Evolutionary conservation across 2,113 vertebrate genomes (phyloP).

Genomic region (Thalassoma bifasciatum): DNA sequence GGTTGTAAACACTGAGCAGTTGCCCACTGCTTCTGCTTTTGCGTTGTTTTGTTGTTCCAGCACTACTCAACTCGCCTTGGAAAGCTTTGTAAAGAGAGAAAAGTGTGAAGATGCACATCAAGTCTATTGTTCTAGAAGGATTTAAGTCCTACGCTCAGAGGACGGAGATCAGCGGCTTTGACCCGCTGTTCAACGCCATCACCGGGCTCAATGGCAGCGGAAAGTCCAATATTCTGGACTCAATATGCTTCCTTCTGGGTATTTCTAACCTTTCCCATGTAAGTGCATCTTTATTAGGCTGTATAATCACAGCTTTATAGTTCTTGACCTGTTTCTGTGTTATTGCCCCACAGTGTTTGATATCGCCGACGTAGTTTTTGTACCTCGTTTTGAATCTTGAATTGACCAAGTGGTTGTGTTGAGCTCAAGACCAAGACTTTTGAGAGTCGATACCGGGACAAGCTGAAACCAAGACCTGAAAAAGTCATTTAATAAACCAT

Average conservation of each 20-base stretch:
- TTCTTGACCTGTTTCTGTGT: neutral
- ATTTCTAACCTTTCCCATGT: conserved; percentile 93
- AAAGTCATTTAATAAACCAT: too few relatives aligned
- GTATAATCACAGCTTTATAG: rapidly evolving
- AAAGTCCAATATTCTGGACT: conserved; percentile 96
- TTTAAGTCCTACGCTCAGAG: conserved; percentile 97
- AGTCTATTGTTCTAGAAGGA: conserved; percentile 92
- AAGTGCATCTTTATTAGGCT: conserved; percentile 36
- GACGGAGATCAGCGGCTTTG: conserved; percentile 91
- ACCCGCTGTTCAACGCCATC: conserved; percentile 95
- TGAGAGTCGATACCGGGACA: too few relatives aligned
- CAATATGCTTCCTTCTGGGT: conserved; percentile 95
- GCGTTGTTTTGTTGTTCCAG: neutral
- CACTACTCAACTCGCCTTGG: neutral
- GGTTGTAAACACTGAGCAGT: conserved; percentile 34
- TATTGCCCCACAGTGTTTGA: too few relatives aligned
- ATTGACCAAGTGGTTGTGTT: too few relatives aligned
- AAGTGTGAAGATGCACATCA: conserved; percentile 88
- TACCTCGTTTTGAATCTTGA: too few relatives aligned
- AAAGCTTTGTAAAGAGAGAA: neutral
- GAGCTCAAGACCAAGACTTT: too few relatives aligned
- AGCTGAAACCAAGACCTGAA: too few relatives aligned
- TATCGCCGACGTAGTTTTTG: neutral
- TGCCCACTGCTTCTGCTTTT: too few relatives aligned
- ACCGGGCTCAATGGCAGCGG: conserved; percentile 98